Evolutionary conservation across 2,113 vertebrate species (phyloP).

Genomic region (Oreotrochilus melanogaster): DNA sequence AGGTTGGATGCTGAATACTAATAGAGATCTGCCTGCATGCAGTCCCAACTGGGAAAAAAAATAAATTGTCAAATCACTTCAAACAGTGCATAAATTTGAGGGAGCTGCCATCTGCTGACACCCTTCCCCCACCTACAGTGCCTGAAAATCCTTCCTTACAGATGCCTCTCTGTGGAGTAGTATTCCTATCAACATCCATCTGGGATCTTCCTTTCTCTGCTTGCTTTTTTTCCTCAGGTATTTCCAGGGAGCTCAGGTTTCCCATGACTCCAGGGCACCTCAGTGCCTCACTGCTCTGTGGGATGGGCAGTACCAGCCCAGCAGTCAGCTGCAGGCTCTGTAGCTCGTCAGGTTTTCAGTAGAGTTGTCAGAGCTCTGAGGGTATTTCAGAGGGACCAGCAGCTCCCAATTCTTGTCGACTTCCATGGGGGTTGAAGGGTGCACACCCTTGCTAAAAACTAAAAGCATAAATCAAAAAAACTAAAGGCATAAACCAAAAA

Average conservation of each 20-base stretch:
- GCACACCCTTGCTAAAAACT: not conserved
- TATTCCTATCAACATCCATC: not conserved
- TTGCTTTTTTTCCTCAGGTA: not conserved
- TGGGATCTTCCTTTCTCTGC: not conserved
- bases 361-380: not conserved
- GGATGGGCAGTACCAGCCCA: not conserved
- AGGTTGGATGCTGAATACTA: not conserved
- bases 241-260: not conserved
- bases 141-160: not conserved
- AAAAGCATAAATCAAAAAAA: not conserved
- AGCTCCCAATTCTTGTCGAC: not conserved
- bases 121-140: not conserved
- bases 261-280: not conserved
- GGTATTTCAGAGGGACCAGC: not conserved
- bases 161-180: not conserved
- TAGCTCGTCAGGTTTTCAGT: not conserved
- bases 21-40: not conserved
- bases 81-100: constrained; percentile 10
- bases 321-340: not conserved
- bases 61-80: constrained; percentile 31
- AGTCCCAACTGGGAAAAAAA: not conserved
- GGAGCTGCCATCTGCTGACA: constrained; percentile 23
- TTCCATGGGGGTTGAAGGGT: not conserved
- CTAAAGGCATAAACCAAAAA: not conserved
- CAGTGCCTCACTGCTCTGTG: not conserved